phyloP scores from a whole-genome alignment of 2,888 invertebrate genomes.

The Eilema depressum region DNA sequence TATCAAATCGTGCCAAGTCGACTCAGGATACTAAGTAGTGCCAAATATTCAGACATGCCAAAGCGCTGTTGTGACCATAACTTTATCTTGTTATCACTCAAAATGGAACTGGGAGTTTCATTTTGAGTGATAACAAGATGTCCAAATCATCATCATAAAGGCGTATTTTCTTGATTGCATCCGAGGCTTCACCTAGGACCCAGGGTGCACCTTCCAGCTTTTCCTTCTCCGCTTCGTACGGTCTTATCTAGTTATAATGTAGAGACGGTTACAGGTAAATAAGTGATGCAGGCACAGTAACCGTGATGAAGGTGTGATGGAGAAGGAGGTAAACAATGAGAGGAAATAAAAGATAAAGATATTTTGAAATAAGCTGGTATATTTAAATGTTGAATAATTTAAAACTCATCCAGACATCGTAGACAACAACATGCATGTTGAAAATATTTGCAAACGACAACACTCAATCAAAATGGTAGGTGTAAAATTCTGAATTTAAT shows the following conservation, averaged over 20 bases:
- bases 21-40: too few species aligned
- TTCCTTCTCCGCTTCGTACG: too few species aligned
- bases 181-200: too few species aligned
- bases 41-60: too few species aligned
- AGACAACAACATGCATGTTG: slow-evolving; percentile 46
- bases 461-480: slow-evolving; percentile 30
- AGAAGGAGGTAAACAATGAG: background rate
- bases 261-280: background rate
- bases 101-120: too few species aligned
- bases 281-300: background rate
- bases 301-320: background rate
- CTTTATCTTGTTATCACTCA: slow-evolving; percentile 7
- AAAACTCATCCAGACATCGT: slow-evolving; percentile 47
- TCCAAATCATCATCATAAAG: background rate
- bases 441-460: slow-evolving; percentile 37
- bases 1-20: too few species aligned
- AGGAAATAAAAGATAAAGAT: slow-evolving; percentile 33
- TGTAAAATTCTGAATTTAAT: slow-evolving; percentile 33
- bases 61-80: background rate
- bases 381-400: slow-evolving; percentile 44
- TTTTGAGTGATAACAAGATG: too few species aligned
- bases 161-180: too few species aligned
- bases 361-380: slow-evolving; percentile 53
- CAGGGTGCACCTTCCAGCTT: too few species aligned
- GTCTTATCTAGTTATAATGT: background rate